Percentiles rank a stretch among this genome's conserved stretches.
These are phyloP conservation scores for Metridium senile DNA, from an alignment of 92 coral and sea anemone species.

Conservation along the genomic window DNA sequence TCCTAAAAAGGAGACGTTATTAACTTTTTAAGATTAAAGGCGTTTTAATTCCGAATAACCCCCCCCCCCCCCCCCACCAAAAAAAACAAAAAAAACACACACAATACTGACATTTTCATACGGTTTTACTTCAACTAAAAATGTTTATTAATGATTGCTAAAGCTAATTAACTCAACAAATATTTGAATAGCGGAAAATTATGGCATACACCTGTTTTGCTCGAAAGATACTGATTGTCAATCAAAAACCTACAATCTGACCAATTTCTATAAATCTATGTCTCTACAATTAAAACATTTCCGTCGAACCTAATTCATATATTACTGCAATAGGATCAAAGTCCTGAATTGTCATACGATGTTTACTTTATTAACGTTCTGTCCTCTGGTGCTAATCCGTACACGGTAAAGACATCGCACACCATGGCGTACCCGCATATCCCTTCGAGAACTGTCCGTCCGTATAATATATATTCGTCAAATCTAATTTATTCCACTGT, in stretches of 20 bases:
- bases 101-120: neutral
- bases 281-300: neutral
- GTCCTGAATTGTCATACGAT: neutral
- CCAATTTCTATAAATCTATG: neutral
- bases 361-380: neutral
- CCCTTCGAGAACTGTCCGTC: neutral
- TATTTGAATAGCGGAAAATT: neutral
- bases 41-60: neutral
- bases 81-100: neutral
- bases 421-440: neutral
- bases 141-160: neutral
- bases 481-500: constrained; percentile 41
- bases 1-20: too few species aligned
- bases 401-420: neutral
- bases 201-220: neutral
- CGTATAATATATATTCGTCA: neutral
- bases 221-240: neutral
- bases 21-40: neutral
- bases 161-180: neutral
- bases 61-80: too few species aligned
- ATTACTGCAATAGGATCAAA: neutral
- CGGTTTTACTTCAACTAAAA: neutral
- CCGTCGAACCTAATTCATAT: neutral
- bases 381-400: too few species aligned
- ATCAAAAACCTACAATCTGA: neutral